Evolutionary conservation across 2,113 vertebrate species (phyloP).

Genomic region (Myotis brandtii): DNA sequence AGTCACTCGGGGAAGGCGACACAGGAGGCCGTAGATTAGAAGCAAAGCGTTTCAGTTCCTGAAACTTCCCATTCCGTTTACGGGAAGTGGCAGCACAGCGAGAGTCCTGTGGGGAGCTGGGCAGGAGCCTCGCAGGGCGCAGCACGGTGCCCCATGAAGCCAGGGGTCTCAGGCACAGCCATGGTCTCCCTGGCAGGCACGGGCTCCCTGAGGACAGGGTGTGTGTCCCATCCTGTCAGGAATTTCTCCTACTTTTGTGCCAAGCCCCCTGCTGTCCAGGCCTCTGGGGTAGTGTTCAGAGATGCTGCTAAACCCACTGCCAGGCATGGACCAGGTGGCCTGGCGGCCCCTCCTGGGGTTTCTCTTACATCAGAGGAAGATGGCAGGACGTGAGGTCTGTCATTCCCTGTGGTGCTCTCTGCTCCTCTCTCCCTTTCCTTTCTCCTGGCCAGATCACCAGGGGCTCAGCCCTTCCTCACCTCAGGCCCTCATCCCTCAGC

Average conservation of each 20-base stretch:
- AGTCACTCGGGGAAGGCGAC: conserved; percentile 53
- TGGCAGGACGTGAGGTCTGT: too few species aligned
- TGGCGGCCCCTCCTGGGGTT: background rate
- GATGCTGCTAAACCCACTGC: background rate
- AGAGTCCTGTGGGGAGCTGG: background rate
- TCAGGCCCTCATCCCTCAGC: rapidly evolving
- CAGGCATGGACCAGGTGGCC: background rate
- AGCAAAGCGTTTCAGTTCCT: background rate
- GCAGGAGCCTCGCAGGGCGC: background rate
- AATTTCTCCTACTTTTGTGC: background rate
- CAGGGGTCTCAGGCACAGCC: background rate
- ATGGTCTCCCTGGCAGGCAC: background rate
- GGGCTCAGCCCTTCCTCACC: background rate
- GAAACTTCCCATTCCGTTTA: conserved; percentile 52
- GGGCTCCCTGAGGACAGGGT: background rate
- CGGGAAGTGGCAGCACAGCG: background rate
- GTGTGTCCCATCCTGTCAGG: background rate
- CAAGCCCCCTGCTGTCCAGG: rapidly evolving
- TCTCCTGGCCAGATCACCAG: background rate
- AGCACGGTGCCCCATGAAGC: background rate
- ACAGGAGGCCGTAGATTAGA: conserved; percentile 1
- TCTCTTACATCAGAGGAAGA: background rate
- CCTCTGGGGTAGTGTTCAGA: background rate
- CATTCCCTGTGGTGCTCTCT: background rate
- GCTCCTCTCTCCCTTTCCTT: background rate